A percentile compares a stretch with the other conserved stretches of the same genome.
These are phyloP conservation scores for Lasioglossum malachurum DNA, from an alignment of 2,888 invertebrate genomes.

Conservation along the genomic window DNA sequence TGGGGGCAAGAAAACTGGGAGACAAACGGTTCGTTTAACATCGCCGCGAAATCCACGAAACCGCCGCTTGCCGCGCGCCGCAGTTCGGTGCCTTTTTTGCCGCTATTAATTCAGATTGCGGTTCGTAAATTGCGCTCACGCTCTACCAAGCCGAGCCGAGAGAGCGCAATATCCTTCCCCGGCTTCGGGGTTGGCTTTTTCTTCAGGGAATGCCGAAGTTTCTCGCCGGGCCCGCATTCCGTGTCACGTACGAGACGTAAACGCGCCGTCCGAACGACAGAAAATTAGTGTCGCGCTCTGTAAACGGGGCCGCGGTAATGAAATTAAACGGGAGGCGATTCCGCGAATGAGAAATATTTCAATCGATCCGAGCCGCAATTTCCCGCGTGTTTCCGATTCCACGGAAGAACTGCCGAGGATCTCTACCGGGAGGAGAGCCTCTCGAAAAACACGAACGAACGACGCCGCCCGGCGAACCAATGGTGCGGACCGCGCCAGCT, in stretches of 20 bases:
- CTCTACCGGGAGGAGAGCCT: not conserved
- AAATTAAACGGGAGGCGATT: conserved; percentile 67
- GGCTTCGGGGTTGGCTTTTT: conserved; percentile 27
- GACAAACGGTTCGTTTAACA: conserved; percentile 55
- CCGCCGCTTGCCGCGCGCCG: conserved; percentile 7
- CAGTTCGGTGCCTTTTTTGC: conserved; percentile 39
- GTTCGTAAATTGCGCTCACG: conserved; percentile 56
- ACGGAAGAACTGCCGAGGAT: conserved; percentile 25
- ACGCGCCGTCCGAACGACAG: conserved; percentile 62
- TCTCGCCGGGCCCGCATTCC: conserved; percentile 52
- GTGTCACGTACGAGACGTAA: conserved; percentile 54
- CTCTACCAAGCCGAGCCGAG: not conserved
- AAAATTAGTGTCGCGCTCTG: conserved; percentile 67
- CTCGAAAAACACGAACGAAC: conserved; percentile 49
- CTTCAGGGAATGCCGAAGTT: conserved; percentile 22
- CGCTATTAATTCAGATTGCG: conserved; percentile 60
- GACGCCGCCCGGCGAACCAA: conserved; percentile 10
- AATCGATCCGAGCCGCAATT: conserved; percentile 46
- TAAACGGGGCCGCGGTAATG: conserved; percentile 55
- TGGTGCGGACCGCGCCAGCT: not conserved
- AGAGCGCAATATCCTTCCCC: not conserved
- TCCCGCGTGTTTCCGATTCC: conserved; percentile 63
- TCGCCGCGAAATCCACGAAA: conserved; percentile 56
- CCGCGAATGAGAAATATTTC: conserved; percentile 66
- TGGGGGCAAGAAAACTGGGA: conserved; percentile 38